Conservation (phyloP, 2,113 vertebrate genomes). For the Anseranas semipalmata region DNA sequence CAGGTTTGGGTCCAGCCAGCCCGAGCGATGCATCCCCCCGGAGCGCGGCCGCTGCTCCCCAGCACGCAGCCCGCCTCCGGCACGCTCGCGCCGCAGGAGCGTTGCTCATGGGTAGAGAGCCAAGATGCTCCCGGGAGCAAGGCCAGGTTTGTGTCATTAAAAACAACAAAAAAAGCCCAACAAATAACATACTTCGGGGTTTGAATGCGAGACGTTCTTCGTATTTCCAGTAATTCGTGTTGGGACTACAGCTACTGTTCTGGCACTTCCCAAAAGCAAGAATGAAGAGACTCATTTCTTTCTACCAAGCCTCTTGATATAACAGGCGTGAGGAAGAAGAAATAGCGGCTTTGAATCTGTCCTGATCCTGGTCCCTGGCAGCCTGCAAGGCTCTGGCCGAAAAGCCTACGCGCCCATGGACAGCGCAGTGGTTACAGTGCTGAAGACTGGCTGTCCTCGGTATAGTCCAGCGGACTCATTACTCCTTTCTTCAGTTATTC, state of each 20-base stretch:
- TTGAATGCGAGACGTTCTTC: neutral
- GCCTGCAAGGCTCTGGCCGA: neutral
- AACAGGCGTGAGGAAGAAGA: neutral
- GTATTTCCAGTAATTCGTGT: constrained; percentile 29
- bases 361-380: neutral
- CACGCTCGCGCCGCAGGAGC: rapidly evolving
- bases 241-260: constrained; percentile 30
- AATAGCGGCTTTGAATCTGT: neutral
- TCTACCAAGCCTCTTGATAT: neutral
- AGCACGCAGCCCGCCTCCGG: neutral
- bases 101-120: neutral
- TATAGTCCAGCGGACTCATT: neutral
- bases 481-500: neutral
- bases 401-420: rapidly evolving
- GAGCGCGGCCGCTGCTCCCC: neutral
- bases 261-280: neutral
- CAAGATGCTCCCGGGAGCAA: neutral
- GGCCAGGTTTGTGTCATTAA: constrained; percentile 34
- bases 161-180: constrained; percentile 33
- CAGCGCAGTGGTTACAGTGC: neutral
- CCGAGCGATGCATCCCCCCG: rapidly evolving
- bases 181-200: neutral
- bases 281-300: neutral
- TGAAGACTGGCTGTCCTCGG: neutral
- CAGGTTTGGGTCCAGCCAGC: rapidly evolving